phyloP scores from a whole-genome alignment of 37 sponge, comb jelly and placozoan species.

The Petrosia ficiformis region DNA sequence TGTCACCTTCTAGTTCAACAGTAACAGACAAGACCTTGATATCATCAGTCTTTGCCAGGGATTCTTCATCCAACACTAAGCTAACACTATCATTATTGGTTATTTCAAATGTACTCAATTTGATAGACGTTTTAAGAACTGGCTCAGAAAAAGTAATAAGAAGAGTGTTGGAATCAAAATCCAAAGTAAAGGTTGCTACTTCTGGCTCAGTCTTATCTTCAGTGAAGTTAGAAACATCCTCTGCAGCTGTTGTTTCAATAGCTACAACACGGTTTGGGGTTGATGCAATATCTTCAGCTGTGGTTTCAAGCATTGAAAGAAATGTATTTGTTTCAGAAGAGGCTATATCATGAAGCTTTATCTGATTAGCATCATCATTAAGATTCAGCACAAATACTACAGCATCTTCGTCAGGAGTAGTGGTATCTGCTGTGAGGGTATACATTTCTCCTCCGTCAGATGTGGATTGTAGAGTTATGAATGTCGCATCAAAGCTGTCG shows the following conservation, averaged over 20 bases:
- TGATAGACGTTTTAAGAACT: constrained; percentile 34
- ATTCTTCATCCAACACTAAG: constrained; percentile 11
- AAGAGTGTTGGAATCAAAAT: constrained; percentile 62
- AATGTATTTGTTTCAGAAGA: constrained; percentile 29
- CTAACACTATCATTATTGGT: constrained; percentile 20
- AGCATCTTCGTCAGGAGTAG: constrained; percentile 14
- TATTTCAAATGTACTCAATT: constrained; percentile 26
- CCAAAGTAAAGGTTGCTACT: constrained; percentile 53
- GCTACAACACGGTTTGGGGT: constrained; percentile 10
- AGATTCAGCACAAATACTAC: constrained; percentile 30
- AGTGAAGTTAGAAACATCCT: constrained; percentile 38
- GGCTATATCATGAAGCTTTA: constrained; percentile 53
- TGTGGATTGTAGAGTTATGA: constrained; percentile 49
- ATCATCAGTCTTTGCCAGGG: constrained; percentile 17
- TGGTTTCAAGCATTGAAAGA: constrained; percentile 12
- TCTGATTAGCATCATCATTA: constrained; percentile 35
- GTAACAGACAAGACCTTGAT: constrained; percentile 1
- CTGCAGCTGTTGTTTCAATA: constrained; percentile 21
- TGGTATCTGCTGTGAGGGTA: background rate
- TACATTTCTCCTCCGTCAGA: background rate
- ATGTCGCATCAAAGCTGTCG: constrained; percentile 33
- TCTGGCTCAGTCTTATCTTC: constrained; percentile 59
- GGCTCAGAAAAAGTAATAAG: constrained; percentile 86
- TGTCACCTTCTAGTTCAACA: constrained; percentile 35
- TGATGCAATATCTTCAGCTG: constrained; percentile 36